A percentile compares a stretch with the other conserved stretches of the same genome.
These are phyloP conservation scores for Saguinus midas DNA, from an alignment of 2,113 vertebrate genomes.

Conservation along the genomic window DNA sequence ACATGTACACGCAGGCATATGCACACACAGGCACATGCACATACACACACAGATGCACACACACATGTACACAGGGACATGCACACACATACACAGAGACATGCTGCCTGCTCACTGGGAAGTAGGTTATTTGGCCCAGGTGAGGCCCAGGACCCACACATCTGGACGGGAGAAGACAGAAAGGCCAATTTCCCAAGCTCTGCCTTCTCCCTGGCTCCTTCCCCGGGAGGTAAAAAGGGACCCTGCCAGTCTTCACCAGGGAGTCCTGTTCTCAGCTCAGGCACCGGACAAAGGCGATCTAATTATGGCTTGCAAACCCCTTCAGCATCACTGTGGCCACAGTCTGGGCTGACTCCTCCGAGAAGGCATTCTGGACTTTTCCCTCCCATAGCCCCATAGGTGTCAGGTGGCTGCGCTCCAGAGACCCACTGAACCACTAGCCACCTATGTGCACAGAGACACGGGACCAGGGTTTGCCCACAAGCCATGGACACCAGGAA, in stretches of 20 bases:
- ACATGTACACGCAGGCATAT: neutral
- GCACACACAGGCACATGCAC: neutral
- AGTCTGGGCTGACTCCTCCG: neutral
- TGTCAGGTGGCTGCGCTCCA: neutral
- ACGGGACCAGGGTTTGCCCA: neutral
- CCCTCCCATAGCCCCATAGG: neutral
- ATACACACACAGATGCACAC: neutral
- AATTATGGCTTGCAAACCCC: neutral
- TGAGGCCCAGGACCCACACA: neutral
- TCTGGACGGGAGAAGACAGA: neutral
- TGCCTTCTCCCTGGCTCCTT: neutral
- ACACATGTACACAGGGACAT: too few species aligned
- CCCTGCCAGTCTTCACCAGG: neutral
- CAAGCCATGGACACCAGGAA: accelerated
- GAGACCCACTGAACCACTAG: neutral
- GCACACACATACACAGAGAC: neutral
- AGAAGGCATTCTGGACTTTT: neutral
- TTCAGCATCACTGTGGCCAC: neutral
- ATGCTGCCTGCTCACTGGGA: neutral
- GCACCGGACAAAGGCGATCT: neutral
- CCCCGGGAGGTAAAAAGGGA: neutral
- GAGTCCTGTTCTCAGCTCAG: neutral
- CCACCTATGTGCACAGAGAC: neutral
- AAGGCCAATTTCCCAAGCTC: neutral
- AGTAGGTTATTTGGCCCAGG: slow-evolving; percentile 32